phyloP scores from a whole-genome alignment of 2,113 vertebrate species.

The Salminus brasiliensis region DNA sequence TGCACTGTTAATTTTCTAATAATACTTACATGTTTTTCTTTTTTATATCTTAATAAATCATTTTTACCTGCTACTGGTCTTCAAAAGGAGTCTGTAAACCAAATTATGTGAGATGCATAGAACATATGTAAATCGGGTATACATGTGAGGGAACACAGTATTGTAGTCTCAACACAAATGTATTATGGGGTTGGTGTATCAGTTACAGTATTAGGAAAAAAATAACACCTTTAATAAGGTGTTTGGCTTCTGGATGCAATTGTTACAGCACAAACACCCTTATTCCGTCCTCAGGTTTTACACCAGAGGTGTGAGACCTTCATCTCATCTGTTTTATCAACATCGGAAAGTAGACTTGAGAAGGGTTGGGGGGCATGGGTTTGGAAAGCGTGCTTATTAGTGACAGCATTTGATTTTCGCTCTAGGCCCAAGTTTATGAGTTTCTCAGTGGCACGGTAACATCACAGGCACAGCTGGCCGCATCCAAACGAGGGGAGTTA shows the following conservation, averaged over 20 bases:
- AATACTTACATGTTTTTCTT: too few relatives aligned
- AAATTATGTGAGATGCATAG: too few relatives aligned
- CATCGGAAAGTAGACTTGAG: constrained; percentile 8
- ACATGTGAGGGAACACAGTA: neutral
- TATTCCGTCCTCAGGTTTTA: neutral
- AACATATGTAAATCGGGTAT: too few relatives aligned
- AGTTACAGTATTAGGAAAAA: neutral
- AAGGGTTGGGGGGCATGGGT: constrained; percentile 3
- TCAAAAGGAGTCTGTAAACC: neutral
- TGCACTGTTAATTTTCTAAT: too few relatives aligned
- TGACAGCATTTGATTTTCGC: constrained; percentile 27
- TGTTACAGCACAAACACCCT: neutral
- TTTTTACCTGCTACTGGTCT: neutral
- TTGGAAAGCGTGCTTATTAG: constrained; percentile 40
- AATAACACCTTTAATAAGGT: neutral
- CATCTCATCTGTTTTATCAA: constrained; percentile 18
- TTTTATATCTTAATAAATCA: too few relatives aligned
- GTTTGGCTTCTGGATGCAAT: neutral
- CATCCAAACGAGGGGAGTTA: constrained; percentile 35
- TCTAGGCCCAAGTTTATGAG: constrained; percentile 33
- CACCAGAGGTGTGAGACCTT: neutral
- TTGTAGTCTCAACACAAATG: neutral
- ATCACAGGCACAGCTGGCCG: constrained; percentile 46
- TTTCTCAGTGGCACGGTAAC: constrained; percentile 31
- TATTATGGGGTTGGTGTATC: neutral